Evolutionary conservation across 2,113 vertebrate species (phyloP), one percentile per base, ranked within the genome.

Genomic region (Nyctibius bracteatus): DNA sequence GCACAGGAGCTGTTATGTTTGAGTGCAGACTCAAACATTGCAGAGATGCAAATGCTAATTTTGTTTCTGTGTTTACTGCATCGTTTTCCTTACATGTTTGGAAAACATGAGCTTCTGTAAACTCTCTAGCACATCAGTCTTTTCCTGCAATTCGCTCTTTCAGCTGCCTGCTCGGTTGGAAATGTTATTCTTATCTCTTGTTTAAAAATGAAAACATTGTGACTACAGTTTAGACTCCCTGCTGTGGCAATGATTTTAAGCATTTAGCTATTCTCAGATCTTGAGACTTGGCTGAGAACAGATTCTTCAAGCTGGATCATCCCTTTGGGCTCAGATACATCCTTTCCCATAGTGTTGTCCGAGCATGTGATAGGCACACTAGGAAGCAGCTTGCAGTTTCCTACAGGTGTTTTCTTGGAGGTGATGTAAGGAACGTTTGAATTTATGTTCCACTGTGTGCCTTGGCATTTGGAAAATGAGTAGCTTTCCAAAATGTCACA

Each of bases 191-290:
- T 91, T 89, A 87, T 72, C 88, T 89, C 66, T 65, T 79, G 52
- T 92, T 93, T 81, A 67, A 92, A 94, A 96, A 67, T 51, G 57
- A 84, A 96, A 96, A 94, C 46, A 71, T 71, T 83, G n/a, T 93
- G 77, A 73, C 78, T 85, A 39, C 4, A 16, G 54, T 67, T 77
- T 63, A 77, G 47, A 33, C 57, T 94, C 71, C 92, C 67, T 88
- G 68, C 92, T 77, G 72, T 81, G 81, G 51, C 1, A 0, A 33
- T 82, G 54, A 65, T 87, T 94, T 92, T 71, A 81, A 89, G 46
- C 17, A 2, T 96, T 95, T 81, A 94, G 47, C 71, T 87, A 1
- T 81, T 94, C 49, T 92, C 31, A 71, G 58, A 61, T 91, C 74
- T 81, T 70, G 39, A 79, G 77, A 13, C 59, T 65, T 43, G 33